Evolutionary conservation across 1,140 invertebrate genomes (phyloP).

Genomic region (Bombus balteatus): DNA sequence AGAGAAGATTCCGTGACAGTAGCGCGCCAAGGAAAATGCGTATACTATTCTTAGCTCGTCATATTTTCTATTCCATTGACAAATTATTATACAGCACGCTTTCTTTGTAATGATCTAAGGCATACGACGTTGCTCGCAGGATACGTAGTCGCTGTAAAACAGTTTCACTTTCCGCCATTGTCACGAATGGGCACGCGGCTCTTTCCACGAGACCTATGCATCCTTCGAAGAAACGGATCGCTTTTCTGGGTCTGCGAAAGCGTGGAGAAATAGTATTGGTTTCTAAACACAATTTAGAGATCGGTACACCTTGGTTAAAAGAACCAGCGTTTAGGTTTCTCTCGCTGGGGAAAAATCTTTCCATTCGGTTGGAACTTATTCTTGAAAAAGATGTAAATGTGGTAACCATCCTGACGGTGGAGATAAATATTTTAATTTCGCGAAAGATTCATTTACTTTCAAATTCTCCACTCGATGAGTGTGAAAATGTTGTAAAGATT

Average conservation of each 20-base stretch:
- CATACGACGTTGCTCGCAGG: background rate
- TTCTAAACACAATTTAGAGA: conserved; percentile 3
- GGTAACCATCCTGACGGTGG: rapidly evolving
- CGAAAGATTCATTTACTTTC: background rate
- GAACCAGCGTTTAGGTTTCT: background rate
- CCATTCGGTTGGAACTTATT: background rate
- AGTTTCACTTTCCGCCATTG: conserved; percentile 62
- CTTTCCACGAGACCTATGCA: background rate
- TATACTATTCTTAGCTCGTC: conserved; percentile 1
- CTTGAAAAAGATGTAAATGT: background rate
- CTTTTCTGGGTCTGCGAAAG: background rate
- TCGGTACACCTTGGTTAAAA: background rate
- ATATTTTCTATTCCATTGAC: conserved; percentile 57
- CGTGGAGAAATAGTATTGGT: background rate
- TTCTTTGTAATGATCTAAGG: conserved; percentile 57
- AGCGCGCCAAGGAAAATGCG: conserved; percentile 31
- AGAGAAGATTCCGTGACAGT: background rate
- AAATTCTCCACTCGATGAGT: background rate
- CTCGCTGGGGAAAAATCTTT: background rate
- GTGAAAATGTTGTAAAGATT: background rate
- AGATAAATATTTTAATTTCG: background rate
- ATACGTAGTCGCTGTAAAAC: conserved; percentile 23
- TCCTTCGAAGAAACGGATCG: background rate
- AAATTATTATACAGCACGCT: conserved; percentile 49
- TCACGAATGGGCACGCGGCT: conserved; percentile 25